These are phyloP conservation scores for Pogonomyrmex californicus DNA, from an alignment of 1,140 invertebrate species.

Conservation along the genomic window DNA sequence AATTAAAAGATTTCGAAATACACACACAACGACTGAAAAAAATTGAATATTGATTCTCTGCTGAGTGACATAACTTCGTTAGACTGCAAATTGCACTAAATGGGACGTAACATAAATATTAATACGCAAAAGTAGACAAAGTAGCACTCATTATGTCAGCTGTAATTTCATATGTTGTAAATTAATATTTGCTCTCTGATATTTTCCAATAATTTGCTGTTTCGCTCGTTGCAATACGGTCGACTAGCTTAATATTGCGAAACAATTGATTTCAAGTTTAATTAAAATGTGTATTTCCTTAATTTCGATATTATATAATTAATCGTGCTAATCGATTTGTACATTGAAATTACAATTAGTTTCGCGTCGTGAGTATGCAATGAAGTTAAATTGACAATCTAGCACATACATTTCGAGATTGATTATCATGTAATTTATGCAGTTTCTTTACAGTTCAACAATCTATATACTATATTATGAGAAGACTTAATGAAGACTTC, in stretches of 20 bases:
- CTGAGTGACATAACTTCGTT: slow-evolving; percentile 20
- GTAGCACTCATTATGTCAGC: slow-evolving; percentile 55
- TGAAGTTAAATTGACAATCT: slow-evolving; percentile 57
- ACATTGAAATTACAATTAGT: slow-evolving; percentile 63
- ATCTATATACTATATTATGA: not conserved
- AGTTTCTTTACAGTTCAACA: slow-evolving; percentile 26
- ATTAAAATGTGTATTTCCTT: slow-evolving; percentile 64
- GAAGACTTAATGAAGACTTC: not conserved
- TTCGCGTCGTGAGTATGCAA: slow-evolving; percentile 35
- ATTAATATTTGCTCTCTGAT: slow-evolving; percentile 59
- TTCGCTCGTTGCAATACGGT: slow-evolving; percentile 35
- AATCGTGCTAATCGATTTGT: slow-evolving; percentile 59
- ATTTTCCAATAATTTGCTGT: slow-evolving; percentile 52
- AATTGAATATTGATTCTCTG: slow-evolving; percentile 11
- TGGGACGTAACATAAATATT: slow-evolving; percentile 49
- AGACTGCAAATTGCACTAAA: slow-evolving; percentile 13
- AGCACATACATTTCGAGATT: slow-evolving; percentile 47
- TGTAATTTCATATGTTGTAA: slow-evolving; percentile 50
- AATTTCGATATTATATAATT: slow-evolving; percentile 62
- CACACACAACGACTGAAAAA: not conserved
- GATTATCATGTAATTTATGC: slow-evolving; percentile 54
- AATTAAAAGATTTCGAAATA: slow-evolving; percentile 42
- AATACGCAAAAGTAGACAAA: slow-evolving; percentile 42
- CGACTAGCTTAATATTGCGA: slow-evolving; percentile 55
- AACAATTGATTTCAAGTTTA: slow-evolving; percentile 65